A percentile compares a stretch with the other conserved stretches of the same genome.
phyloP scores from a whole-genome alignment of 2,888 invertebrate species.

The Tenthredo distinguenda region DNA sequence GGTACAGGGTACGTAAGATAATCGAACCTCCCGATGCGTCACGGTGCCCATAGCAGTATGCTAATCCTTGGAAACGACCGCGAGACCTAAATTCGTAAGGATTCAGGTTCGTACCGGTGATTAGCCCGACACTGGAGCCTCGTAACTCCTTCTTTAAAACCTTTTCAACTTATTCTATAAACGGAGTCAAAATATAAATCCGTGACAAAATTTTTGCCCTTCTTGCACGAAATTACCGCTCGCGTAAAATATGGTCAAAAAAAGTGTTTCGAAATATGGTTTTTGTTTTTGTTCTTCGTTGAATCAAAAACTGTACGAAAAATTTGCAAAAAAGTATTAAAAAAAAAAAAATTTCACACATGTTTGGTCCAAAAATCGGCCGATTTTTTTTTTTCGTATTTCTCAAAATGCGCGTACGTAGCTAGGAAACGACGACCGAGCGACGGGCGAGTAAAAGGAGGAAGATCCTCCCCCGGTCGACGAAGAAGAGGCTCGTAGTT shows the following conservation, averaged over 20 bases:
- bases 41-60: constrained; percentile 9
- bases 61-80: constrained; percentile 38
- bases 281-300: too few relatives aligned
- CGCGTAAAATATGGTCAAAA: background rate
- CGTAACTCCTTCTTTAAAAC: constrained; percentile 36
- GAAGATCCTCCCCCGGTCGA: constrained; percentile 43
- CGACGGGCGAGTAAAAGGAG: constrained; percentile 45
- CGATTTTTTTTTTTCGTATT: background rate
- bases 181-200: background rate
- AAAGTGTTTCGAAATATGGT: background rate
- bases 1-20: constrained; percentile 5
- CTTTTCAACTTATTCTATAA: background rate
- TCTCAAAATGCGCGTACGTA: background rate
- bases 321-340: background rate
- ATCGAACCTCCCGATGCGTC: constrained; percentile 26
- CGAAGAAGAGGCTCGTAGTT: constrained; percentile 53
- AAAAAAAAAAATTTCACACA: background rate
- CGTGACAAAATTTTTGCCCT: background rate
- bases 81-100: constrained; percentile 23
- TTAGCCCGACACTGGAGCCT: constrained; percentile 30
- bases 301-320: background rate
- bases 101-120: constrained; percentile 32
- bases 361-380: background rate
- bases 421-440: constrained; percentile 9
- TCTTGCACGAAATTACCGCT: too few relatives aligned